These are phyloP conservation scores for Toxotes jaculatrix DNA, from an alignment of 2,113 vertebrate genomes.

Conservation along the genomic window DNA sequence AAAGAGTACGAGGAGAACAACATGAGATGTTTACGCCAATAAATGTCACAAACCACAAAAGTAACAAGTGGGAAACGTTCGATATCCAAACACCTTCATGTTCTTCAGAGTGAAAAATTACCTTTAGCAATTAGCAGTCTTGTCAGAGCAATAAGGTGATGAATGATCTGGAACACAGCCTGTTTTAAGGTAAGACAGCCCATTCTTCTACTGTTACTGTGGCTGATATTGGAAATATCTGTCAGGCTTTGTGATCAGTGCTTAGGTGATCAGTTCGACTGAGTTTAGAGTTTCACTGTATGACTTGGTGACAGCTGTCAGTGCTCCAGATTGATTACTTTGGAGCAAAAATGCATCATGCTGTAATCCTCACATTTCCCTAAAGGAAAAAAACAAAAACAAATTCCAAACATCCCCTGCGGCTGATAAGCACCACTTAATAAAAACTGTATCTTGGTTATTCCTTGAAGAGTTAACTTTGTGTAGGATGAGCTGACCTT, in stretches of 20 bases:
- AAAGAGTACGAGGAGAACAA: not conserved
- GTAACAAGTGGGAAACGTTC: not conserved
- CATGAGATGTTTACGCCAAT: too few species aligned
- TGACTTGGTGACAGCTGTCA: not conserved
- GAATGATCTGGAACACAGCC: not conserved
- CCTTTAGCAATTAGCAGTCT: not conserved
- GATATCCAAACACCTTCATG: not conserved
- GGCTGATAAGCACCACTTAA: too few species aligned
- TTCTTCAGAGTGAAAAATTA: not conserved
- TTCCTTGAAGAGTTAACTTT: too few species aligned
- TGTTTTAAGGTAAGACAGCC: not conserved
- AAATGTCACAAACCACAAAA: too few species aligned
- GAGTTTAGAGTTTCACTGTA: not conserved
- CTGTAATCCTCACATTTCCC: too few species aligned
- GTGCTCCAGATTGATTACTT: too few species aligned
- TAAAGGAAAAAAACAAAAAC: too few species aligned
- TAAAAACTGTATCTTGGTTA: too few species aligned
- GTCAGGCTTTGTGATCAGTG: not conserved
- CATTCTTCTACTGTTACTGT: constrained; percentile 19
- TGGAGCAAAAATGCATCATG: too few species aligned
- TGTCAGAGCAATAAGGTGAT: not conserved
- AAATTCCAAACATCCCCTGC: too few species aligned
- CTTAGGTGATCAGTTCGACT: not conserved
- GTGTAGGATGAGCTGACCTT: too few species aligned
- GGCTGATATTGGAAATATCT: constrained; percentile 8